Evolutionary conservation across 2,797 vertebrate genomes (phyloP).

Genomic region (Pangasius macronema): DNA sequence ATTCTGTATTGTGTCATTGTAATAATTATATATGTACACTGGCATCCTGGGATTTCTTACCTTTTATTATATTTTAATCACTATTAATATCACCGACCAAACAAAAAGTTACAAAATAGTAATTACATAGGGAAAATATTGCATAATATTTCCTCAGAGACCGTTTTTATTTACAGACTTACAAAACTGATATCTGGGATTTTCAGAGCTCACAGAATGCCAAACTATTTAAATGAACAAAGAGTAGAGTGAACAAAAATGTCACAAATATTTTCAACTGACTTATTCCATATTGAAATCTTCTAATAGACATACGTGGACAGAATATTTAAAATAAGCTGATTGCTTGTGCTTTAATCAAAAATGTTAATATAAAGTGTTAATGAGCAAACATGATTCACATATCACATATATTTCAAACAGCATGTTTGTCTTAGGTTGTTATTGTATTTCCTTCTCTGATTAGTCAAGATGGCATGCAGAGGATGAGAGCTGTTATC

Average conservation of each 20-base stretch:
- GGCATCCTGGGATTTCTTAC: not conserved
- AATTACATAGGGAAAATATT: not conserved
- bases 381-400: not conserved
- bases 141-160: not conserved
- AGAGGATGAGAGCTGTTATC: not conserved
- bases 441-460: not conserved
- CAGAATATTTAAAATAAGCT: constrained; percentile 1
- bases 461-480: constrained; percentile 8
- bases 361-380: not conserved
- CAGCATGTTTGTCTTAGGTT: not conserved
- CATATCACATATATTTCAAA: not conserved
- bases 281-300: not conserved
- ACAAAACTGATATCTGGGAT: not conserved
- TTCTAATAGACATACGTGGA: not conserved
- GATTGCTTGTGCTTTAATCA: not conserved
- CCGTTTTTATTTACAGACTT: not conserved
- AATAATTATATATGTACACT: not conserved
- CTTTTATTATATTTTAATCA: not conserved
- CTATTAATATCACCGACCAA: not conserved
- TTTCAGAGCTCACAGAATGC: not conserved
- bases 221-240: not conserved
- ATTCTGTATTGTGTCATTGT: not conserved
- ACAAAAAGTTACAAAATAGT: not conserved
- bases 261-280: not conserved
- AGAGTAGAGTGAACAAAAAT: not conserved